phyloP scores from a whole-genome alignment of 2,797 vertebrate genomes.

The Pseudochirops cupreus region DNA sequence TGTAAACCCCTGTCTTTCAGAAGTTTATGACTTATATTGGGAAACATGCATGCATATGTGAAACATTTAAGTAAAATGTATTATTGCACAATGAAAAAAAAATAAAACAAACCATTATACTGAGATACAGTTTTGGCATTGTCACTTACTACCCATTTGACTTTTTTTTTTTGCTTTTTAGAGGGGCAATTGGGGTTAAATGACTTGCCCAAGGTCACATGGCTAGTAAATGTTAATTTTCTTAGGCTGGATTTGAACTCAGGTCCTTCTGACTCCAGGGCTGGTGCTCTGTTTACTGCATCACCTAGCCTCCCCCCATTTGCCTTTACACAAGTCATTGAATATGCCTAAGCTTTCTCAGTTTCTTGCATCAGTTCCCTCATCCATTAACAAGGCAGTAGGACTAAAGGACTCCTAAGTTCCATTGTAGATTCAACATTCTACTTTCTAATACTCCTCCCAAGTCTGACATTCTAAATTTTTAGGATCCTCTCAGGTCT shows the following conservation, averaged over 20 bases:
- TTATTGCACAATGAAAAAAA: background rate
- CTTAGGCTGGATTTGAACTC: no score
- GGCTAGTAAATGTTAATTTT: no score
- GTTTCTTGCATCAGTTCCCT: background rate
- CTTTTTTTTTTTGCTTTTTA: no score
- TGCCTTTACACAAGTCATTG: no score
- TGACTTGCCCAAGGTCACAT: no score
- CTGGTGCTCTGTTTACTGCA: no score
- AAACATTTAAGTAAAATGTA: background rate
- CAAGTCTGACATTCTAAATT: background rate
- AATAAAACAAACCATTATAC: background rate
- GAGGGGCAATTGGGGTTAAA: no score
- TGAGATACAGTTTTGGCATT: background rate
- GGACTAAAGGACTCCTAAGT: background rate
- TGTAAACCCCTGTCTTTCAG: background rate
- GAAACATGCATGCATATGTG: background rate
- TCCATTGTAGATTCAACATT: background rate
- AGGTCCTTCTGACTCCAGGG: no score
- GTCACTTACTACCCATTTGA: rapidly evolving
- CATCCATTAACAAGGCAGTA: background rate
- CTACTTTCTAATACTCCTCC: background rate
- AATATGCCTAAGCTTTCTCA: background rate
- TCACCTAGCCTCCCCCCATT: no score
- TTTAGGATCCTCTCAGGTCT: background rate
- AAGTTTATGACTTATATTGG: background rate